phyloP scores from a whole-genome alignment of 2,797 vertebrate species.

The Smutsia temminckii region DNA sequence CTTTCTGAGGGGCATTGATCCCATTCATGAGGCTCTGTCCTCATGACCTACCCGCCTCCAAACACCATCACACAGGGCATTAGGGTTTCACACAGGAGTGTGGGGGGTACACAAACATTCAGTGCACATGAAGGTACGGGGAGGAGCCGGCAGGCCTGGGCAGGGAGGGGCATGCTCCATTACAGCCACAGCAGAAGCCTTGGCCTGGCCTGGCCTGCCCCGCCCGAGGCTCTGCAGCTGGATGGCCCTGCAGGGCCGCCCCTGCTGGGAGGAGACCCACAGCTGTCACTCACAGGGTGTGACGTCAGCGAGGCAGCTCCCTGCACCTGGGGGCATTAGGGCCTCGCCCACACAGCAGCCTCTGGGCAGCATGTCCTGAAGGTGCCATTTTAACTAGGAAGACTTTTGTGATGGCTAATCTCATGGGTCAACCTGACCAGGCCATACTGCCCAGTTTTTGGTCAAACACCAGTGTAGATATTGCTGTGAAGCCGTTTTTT shows the following conservation, averaged over 20 bases:
- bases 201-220: no score
- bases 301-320: background rate
- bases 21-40: background rate
- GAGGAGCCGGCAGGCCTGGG: background rate
- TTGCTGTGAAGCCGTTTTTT: background rate
- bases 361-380: background rate
- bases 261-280: background rate
- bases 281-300: fast-evolving
- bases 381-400: background rate
- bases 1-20: no score
- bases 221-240: background rate
- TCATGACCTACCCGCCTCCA: background rate
- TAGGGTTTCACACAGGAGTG: background rate
- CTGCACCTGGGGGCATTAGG: background rate
- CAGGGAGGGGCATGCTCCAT: background rate
- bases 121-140: background rate
- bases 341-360: no score
- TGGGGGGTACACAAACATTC: background rate
- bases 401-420: background rate
- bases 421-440: background rate
- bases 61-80: background rate
- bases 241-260: background rate
- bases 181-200: background rate
- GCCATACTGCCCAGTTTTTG: background rate
- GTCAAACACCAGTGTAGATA: background rate